Base-by-base conservation (phyloP, 2,888 invertebrate genomes). In the Stenichneumon culpator region DNA sequence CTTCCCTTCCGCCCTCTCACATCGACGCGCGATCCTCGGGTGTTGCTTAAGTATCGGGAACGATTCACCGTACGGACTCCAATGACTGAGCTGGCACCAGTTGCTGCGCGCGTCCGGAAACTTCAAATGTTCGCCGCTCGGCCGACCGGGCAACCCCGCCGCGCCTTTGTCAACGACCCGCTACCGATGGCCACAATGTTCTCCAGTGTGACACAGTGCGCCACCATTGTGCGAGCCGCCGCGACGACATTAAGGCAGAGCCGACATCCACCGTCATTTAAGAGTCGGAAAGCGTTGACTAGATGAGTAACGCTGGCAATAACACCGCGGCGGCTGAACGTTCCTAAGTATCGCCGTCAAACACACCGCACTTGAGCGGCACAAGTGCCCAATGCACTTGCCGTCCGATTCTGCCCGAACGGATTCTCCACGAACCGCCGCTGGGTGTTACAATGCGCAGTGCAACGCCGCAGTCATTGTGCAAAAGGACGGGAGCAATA, bases 301-400 rank as follows among this genome's bases (percentile, higher is more conserved):
- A 67, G 67, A 73, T 67, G 65, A 57, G 73, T 32, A 73, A 39
- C 79, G 22, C 63, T 19, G 39, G 19, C 32, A 63, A 63, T 63
- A 63, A 28, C 16, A 16, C 63, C 28, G 25, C 32, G 32, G 32
- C 28, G 63, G 28, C 32, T n/a, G 63, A 63, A 63, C 28, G 28
- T 54, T 57, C 39, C 28, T 44, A 2, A 67, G 19, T 57, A 77
- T 69, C 54, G 47, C 79, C 69, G 74, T n/a, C 74, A 73, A 83
- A 79, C 28, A 54, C 11, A 77, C 77, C 82, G 70, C 60, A 60
- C 39, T 50, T 32, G 4, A 44, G 39, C 60, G 54, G 25, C 79
- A 79, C 83, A 83, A 83, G 83, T 83, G 83, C 52, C 73, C 9
- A 36, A 16, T 79, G 47, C 83, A 83, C 83, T 74, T 83, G 83